Conservation (phyloP, 2,888 invertebrate genomes). For the Tetheella fluctuosa region DNA sequence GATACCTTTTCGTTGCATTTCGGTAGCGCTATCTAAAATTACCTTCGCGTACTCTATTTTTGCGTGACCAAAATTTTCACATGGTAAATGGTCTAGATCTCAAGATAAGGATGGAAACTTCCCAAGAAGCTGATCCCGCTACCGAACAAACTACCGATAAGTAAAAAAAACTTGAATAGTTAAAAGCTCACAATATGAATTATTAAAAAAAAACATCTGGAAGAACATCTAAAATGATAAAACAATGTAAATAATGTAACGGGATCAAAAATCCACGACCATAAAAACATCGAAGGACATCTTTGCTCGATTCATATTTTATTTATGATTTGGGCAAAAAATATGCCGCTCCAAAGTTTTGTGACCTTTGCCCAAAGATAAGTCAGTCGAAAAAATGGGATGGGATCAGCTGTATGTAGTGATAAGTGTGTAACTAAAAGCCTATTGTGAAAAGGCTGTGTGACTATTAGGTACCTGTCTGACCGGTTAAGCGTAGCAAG, state of each 20-base stretch:
- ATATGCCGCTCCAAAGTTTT: constrained; percentile 3
- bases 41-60: too few species aligned
- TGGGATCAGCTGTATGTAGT: constrained; percentile 20
- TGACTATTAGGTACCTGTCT: not conserved
- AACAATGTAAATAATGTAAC: not conserved
- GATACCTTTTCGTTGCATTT: too few species aligned
- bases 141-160: too few species aligned
- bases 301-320: not conserved
- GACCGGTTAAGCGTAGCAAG: not conserved
- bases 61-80: too few species aligned
- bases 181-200: not conserved
- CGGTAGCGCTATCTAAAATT: too few species aligned
- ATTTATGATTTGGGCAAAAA: constrained; percentile 3
- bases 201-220: not conserved
- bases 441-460: constrained; percentile 18
- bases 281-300: not conserved
- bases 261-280: constrained; percentile 1
- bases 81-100: too few species aligned
- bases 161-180: too few species aligned
- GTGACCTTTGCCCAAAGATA: constrained; percentile 18
- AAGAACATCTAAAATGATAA: not conserved
- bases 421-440: constrained; percentile 28
- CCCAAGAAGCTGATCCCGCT: too few species aligned
- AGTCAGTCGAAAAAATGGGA: constrained; percentile 18
- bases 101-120: too few species aligned